Evolutionary conservation across 2,888 invertebrate species (phyloP), one percentile per base, ranked within the genome.

Genomic region (Tillus elongatus): DNA sequence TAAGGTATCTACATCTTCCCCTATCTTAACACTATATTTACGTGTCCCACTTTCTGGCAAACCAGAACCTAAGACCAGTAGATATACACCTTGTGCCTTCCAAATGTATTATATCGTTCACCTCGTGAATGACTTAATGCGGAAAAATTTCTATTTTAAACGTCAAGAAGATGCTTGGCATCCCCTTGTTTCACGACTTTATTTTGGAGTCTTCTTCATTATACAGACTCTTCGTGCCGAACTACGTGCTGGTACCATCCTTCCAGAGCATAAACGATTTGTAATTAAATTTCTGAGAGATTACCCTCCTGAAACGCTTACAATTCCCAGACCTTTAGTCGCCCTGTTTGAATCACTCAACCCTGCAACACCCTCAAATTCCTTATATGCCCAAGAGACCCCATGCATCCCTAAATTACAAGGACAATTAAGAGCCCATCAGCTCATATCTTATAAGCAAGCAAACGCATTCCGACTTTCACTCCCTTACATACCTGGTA

Each of bases 161-260:
- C 3, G 19, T n/a, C 33, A 33, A 19, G 33, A 33, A 33, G 33
- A 33, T 12, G 24, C 16, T 6, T 33, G 33, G 33, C 27, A 34
- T n/a, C 34, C 34, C 3, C 10, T 34, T 11, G 13, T 34, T 4
- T 26, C 26, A 11, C 11, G 34, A 2, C 13, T 34, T 6, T 34
- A 26, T 13, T 34, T 26, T 12, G 27, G 34, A 6, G 26, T 27
- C 8, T 14, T 34, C 9, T 34, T 34, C 12, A 15, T 15, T 3
- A n/a, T 34, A 14, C 34, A 34, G n/a, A 34, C 27, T 3, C 34
- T 34, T 11, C 3, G 27, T 13, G 3, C 34, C 4, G 27, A 26
- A 27, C 3, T 27, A 2, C 19, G 10, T 19, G 26, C 34, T 6
- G 26, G 34, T 16, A 34, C 14, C 4, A 27, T 27, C 14, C 4